These are phyloP conservation scores for Agrotis exclamationis DNA, from an alignment of 2,888 invertebrate genomes.

Conservation along the genomic window DNA sequence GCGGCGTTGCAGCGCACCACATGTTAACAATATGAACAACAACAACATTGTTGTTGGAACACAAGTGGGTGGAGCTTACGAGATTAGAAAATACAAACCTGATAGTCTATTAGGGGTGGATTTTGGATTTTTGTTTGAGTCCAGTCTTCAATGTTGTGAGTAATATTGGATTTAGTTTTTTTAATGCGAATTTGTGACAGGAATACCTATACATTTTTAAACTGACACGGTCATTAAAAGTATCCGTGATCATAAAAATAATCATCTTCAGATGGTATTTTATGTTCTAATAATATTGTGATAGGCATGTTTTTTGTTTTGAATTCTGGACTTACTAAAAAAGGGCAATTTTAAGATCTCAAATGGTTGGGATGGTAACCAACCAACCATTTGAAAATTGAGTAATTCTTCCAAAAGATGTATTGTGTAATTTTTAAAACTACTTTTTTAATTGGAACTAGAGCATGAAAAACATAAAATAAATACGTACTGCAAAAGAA, in stretches of 20 bases:
- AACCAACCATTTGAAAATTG: too few species aligned
- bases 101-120: neutral
- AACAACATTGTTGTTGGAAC: neutral
- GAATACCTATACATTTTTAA: too few species aligned
- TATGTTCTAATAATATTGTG: neutral
- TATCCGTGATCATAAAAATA: too few species aligned
- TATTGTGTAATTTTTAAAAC: too few species aligned
- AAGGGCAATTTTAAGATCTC: too few species aligned
- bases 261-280: too few species aligned
- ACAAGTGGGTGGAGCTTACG: neutral
- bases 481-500: neutral
- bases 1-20: conserved; percentile 31
- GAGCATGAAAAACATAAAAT: neutral
- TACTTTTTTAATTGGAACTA: too few species aligned
- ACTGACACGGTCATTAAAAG: too few species aligned
- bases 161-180: neutral
- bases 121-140: neutral
- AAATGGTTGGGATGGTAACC: too few species aligned
- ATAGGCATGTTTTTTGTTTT: neutral
- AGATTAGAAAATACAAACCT: conserved; percentile 28
- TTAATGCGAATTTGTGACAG: neutral
- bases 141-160: neutral
- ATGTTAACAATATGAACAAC: conserved; percentile 28
- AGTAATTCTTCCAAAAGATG: too few species aligned
- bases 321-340: neutral